phyloP scores from a whole-genome alignment of 2,888 invertebrate species.

The Sesia bembeciformis region DNA sequence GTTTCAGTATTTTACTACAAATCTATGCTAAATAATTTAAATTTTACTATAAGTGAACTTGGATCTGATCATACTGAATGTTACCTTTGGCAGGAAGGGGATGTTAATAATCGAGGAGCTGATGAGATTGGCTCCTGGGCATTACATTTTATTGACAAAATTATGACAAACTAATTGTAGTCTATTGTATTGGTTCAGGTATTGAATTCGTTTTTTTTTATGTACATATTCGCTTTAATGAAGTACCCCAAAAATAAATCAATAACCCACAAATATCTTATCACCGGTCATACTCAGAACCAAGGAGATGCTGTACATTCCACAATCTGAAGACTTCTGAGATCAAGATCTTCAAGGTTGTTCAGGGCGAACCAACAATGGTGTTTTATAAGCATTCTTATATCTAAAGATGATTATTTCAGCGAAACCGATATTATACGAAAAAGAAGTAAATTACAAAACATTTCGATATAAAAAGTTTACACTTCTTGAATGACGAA shows the following conservation, averaged over 20 bases:
- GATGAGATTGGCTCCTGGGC: not conserved
- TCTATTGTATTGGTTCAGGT: not conserved
- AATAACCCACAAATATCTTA: not conserved
- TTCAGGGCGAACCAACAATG: too few relatives aligned
- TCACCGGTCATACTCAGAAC: not conserved
- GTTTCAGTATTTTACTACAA: not conserved
- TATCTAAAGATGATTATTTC: too few relatives aligned
- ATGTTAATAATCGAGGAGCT: not conserved
- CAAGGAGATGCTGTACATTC: not conserved
- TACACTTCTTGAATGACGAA: too few relatives aligned
- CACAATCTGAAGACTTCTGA: not conserved
- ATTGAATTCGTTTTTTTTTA: not conserved
- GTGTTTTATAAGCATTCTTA: too few relatives aligned
- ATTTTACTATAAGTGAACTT: too few relatives aligned
- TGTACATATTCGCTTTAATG: not conserved
- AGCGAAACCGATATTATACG: too few relatives aligned
- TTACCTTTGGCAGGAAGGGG: not conserved
- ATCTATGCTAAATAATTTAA: not conserved
- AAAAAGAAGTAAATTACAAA: too few relatives aligned
- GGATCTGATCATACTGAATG: too few relatives aligned
- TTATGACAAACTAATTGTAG: not conserved
- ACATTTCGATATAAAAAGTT: too few relatives aligned
- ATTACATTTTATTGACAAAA: not conserved
- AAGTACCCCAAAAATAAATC: not conserved
- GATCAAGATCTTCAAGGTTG: too few relatives aligned